phyloP scores from a whole-genome alignment of 1,140 invertebrate species.

The Dinoponera quadriceps region DNA sequence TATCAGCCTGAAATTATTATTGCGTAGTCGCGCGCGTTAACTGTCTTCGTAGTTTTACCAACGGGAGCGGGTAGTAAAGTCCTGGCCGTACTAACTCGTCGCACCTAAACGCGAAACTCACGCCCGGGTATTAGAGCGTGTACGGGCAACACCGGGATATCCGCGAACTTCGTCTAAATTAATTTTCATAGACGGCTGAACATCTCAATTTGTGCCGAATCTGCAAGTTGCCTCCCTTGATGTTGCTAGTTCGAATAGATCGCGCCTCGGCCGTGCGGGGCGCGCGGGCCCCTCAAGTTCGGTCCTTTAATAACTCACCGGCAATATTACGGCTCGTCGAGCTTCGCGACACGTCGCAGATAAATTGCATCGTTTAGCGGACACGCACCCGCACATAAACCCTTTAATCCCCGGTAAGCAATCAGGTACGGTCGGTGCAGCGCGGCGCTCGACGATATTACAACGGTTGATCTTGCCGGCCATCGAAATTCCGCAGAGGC shows the following conservation, averaged over 20 bases:
- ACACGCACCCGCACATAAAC: slow-evolving; percentile 61
- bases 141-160: slow-evolving; percentile 49
- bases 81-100: slow-evolving; percentile 37
- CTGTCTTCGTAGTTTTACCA: slow-evolving; percentile 57
- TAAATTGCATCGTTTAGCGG: slow-evolving; percentile 65
- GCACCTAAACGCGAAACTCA: slow-evolving; percentile 46
- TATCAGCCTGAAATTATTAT: slow-evolving; percentile 47
- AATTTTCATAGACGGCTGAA: slow-evolving; percentile 57
- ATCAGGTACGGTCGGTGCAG: slow-evolving; percentile 49
- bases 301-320: slow-evolving; percentile 68
- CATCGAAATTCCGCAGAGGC: slow-evolving; percentile 59
- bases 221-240: slow-evolving; percentile 39
- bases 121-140: slow-evolving; percentile 50
- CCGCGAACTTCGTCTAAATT: slow-evolving; percentile 57
- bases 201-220: slow-evolving; percentile 60
- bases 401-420: slow-evolving; percentile 61
- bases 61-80: slow-evolving; percentile 31
- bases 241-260: slow-evolving; percentile 54
- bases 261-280: background rate
- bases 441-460: slow-evolving; percentile 49
- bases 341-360: slow-evolving; percentile 64
- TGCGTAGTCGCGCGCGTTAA: slow-evolving; percentile 21
- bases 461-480: slow-evolving; percentile 57
- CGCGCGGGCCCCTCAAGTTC: slow-evolving; percentile 53
- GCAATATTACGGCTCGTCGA: slow-evolving; percentile 68